Conservation (phyloP, 1,140 invertebrate species). For the Laupala kohalensis region DNA sequence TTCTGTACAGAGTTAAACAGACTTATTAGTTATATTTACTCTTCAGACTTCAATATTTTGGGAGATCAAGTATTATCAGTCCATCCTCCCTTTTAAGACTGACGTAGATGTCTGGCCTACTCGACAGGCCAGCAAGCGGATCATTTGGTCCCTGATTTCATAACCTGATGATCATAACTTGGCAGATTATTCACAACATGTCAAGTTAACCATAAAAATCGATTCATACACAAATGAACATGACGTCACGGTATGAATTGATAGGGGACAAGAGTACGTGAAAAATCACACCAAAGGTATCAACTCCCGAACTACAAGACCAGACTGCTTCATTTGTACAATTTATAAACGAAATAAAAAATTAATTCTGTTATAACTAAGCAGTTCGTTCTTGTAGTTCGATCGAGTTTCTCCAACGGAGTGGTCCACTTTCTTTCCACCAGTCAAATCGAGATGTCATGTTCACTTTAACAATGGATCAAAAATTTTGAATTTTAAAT, state of each 20-base stretch:
- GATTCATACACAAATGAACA: neutral
- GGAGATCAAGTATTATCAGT: neutral
- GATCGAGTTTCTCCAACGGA: neutral
- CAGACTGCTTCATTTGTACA: neutral
- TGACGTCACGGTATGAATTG: constrained; percentile 2
- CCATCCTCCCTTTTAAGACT: neutral
- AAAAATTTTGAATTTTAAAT: neutral
- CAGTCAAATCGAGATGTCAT: neutral
- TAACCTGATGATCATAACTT: neutral
- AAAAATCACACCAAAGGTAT: constrained; percentile 1
- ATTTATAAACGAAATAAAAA: neutral
- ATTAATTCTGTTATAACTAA: neutral
- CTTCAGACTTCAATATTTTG: neutral
- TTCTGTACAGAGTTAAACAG: neutral
- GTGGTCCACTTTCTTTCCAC: neutral
- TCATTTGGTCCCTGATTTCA: constrained; percentile 1
- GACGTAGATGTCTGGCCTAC: neutral
- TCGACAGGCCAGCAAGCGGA: neutral
- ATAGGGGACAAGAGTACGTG: neutral
- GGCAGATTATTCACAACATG: neutral
- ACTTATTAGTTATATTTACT: neutral
- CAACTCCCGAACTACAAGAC: neutral
- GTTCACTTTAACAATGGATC: neutral
- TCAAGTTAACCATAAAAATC: neutral
- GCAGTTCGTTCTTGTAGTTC: neutral